Percentiles rank a stretch among this genome's conserved stretches.
Conservation (phyloP, 2,888 invertebrate species). For the Agriopis aurantiaria region DNA sequence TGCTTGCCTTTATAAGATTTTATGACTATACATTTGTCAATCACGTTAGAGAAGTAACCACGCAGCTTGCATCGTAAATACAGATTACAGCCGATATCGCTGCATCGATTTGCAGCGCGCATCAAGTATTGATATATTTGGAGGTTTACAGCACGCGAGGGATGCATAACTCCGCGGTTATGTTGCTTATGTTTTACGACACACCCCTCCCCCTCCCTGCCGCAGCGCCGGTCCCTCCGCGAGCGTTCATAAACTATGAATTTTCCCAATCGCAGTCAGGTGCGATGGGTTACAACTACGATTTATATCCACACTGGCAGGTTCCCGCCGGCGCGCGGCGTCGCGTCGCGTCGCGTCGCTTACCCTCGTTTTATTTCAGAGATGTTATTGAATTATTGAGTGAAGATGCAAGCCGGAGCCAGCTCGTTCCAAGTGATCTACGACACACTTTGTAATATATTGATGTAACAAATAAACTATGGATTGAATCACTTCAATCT, state of each 20-base stretch:
- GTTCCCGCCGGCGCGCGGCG: constrained; percentile 50
- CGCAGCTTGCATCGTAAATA: constrained; percentile 60
- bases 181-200: constrained; percentile 65
- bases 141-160: constrained; percentile 66
- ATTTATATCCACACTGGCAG: constrained; percentile 72
- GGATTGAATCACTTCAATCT: neutral
- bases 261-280: constrained; percentile 80
- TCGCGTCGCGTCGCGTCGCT: constrained; percentile 38
- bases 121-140: constrained; percentile 78
- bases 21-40: neutral
- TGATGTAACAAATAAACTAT: neutral
- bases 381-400: constrained; percentile 73
- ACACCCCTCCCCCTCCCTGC: constrained; percentile 39
- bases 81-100: constrained; percentile 62
- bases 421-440: constrained; percentile 23
- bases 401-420: constrained; percentile 27
- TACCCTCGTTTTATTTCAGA: constrained; percentile 61
- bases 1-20: neutral
- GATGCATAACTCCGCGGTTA: constrained; percentile 65
- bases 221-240: constrained; percentile 20
- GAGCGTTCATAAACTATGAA: constrained; percentile 80
- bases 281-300: constrained; percentile 73
- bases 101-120: constrained; percentile 74
- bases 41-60: constrained; percentile 41
- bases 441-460: constrained; percentile 13